Conservation (phyloP, 2,888 invertebrate genomes). For the Prosapia bicincta region DNA sequence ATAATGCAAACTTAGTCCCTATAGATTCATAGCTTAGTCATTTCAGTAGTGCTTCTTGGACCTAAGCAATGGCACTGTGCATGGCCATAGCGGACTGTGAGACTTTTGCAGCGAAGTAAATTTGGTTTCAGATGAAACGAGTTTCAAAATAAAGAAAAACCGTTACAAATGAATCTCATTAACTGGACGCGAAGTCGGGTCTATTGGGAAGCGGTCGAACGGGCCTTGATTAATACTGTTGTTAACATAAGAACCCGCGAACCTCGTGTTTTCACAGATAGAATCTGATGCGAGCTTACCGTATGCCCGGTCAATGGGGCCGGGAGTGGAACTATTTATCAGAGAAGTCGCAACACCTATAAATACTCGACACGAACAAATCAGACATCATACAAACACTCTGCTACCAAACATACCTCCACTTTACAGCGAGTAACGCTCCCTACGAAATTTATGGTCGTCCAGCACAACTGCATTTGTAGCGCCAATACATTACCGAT, state of each 20-base stretch:
- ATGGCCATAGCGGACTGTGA: too few species aligned
- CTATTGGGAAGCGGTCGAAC: neutral
- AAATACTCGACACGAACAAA: constrained; percentile 15
- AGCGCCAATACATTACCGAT: too few species aligned
- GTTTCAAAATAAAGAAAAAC: neutral
- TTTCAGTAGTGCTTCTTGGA: too few species aligned
- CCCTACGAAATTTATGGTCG: neutral
- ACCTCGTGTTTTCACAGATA: neutral
- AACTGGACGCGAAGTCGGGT: neutral
- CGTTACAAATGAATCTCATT: neutral
- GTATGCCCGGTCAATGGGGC: neutral
- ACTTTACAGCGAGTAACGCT: neutral
- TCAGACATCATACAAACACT: constrained; percentile 22
- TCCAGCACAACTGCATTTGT: too few species aligned
- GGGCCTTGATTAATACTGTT: neutral
- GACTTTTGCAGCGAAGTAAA: neutral
- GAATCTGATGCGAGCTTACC: neutral
- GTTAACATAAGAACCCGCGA: neutral
- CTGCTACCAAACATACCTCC: constrained; percentile 1
- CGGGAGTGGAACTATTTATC: neutral
- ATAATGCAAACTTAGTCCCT: too few species aligned
- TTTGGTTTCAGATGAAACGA: neutral
- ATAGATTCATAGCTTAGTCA: too few species aligned
- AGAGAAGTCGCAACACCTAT: neutral
- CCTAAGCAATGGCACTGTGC: too few species aligned